Percentiles rank a stretch among this genome's conserved stretches.
These are phyloP conservation scores for Xenus cinereus DNA, from an alignment of 2,113 vertebrate genomes.

Conservation along the genomic window DNA sequence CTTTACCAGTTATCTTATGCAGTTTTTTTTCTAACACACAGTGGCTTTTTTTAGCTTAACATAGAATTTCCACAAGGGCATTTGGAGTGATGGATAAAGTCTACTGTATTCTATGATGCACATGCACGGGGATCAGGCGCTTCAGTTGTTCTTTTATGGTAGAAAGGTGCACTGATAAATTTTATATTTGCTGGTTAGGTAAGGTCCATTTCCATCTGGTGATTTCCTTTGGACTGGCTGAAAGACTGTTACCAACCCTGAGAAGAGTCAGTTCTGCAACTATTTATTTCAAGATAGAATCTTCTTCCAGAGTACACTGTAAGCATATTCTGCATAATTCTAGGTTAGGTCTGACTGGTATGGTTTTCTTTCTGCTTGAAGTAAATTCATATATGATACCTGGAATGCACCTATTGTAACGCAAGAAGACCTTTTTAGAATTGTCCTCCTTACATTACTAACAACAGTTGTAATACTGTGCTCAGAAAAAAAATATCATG, in stretches of 20 bases:
- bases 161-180: not conserved
- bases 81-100: not conserved
- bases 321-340: not conserved
- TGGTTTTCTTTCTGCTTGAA: not conserved
- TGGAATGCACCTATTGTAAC: not conserved
- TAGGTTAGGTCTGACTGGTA: not conserved
- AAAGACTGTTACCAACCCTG: not conserved
- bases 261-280: not conserved
- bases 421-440: not conserved
- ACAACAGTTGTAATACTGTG: not conserved
- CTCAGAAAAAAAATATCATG: not conserved
- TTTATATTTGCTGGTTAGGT: not conserved
- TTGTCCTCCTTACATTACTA: not conserved
- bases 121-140: accelerated
- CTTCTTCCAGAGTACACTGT: not conserved
- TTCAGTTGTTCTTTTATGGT: not conserved
- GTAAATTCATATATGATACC: not conserved
- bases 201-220: not conserved
- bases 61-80: not conserved
- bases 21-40: not conserved
- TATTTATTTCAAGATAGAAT: not conserved
- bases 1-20: not conserved
- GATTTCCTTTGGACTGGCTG: not conserved
- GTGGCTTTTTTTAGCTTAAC: not conserved
- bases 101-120: not conserved